Conservation (phyloP, 2,797 vertebrate genomes). For the Crenuchus spilurus region DNA sequence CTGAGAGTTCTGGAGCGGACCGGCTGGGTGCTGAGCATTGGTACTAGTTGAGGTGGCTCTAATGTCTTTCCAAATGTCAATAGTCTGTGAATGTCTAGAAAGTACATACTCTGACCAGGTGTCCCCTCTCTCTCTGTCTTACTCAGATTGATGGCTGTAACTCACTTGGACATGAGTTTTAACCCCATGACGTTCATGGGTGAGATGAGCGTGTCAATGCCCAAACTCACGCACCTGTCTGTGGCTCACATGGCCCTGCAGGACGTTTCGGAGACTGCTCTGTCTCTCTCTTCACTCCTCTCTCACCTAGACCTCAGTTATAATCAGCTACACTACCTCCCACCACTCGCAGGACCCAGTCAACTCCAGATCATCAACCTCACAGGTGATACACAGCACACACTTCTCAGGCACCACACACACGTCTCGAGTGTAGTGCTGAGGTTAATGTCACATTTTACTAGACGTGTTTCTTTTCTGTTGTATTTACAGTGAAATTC, state of each 20-base stretch:
- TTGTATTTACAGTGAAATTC: no score
- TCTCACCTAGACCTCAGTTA: conserved; percentile 81
- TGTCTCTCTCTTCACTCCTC: conserved; percentile 78
- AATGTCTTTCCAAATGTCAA: no score
- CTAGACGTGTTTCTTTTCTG: no score
- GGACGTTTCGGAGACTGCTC: conserved; percentile 81
- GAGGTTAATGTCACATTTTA: no score
- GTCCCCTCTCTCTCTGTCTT: not conserved
- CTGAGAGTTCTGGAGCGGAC: no score
- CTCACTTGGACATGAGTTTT: conserved; percentile 82
- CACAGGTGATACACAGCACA: conserved; percentile 60
- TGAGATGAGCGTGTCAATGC: conserved; percentile 83
- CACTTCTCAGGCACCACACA: not conserved
- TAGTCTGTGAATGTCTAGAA: no score
- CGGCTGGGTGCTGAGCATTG: no score
- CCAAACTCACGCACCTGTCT: conserved; percentile 82
- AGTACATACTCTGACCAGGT: no score
- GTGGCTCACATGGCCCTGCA: conserved; percentile 87
- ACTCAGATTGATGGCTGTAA: conserved; percentile 72
- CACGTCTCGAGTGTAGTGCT: no score
- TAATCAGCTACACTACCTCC: conserved; percentile 85
- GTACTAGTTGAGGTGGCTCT: no score
- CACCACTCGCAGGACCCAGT: conserved; percentile 72
- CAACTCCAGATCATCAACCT: conserved; percentile 78
- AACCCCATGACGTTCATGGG: conserved; percentile 87